Conservation (phyloP, 2,888 invertebrate species). For the Timema podura region DNA sequence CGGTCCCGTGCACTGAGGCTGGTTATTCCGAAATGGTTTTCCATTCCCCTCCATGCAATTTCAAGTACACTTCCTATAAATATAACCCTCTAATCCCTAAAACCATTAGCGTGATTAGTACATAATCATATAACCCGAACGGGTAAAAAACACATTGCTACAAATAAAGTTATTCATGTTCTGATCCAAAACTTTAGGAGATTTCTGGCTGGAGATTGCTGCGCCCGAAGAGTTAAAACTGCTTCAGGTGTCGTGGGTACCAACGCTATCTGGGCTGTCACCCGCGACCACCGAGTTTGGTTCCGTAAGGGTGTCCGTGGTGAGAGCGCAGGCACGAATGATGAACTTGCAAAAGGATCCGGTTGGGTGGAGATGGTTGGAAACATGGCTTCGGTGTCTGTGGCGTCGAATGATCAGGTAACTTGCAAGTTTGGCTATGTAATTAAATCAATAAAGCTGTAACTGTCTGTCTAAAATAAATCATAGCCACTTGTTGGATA, state of each 20-base stretch:
- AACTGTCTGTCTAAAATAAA: too few relatives aligned
- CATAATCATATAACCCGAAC: too few relatives aligned
- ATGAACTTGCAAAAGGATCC: slow-evolving; percentile 71
- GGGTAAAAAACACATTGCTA: too few relatives aligned
- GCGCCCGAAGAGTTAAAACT: slow-evolving; percentile 69
- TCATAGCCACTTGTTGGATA: too few relatives aligned
- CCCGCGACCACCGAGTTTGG: slow-evolving; percentile 81
- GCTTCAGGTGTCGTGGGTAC: slow-evolving; percentile 73
- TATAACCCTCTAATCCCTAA: too few relatives aligned
- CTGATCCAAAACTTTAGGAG: slow-evolving; percentile 47
- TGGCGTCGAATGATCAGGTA: slow-evolving; percentile 81
- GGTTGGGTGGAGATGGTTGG: slow-evolving; percentile 91
- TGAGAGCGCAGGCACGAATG: slow-evolving; percentile 64
- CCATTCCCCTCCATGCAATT: too few relatives aligned
- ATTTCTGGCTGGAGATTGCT: slow-evolving; percentile 76
- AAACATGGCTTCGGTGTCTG: slow-evolving; percentile 76
- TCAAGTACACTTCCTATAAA: too few relatives aligned
- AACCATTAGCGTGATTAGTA: too few relatives aligned
- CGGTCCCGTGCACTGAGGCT: too few relatives aligned
- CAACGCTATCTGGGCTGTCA: slow-evolving; percentile 75
- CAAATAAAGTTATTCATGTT: not conserved
- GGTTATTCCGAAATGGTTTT: too few relatives aligned
- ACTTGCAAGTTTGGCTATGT: not conserved
- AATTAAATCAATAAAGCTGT: not conserved
- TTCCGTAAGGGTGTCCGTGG: slow-evolving; percentile 68